These are phyloP conservation scores for Galeruca laticollis DNA, from an alignment of 2,888 invertebrate species.

Conservation along the genomic window DNA sequence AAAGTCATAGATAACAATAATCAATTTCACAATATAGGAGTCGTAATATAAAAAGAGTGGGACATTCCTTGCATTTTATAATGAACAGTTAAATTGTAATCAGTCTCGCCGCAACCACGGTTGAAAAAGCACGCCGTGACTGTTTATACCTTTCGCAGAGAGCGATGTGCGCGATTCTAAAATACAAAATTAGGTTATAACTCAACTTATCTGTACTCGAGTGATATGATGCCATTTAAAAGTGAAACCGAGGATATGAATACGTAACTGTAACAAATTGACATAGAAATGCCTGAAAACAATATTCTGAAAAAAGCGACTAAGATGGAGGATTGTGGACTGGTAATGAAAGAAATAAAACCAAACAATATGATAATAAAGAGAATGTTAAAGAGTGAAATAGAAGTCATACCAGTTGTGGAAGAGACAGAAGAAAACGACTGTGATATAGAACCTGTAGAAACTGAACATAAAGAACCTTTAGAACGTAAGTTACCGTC, in stretches of 20 bases:
- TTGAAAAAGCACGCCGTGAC: conserved; percentile 24
- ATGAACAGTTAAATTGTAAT: conserved; percentile 40
- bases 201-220: conserved; percentile 26
- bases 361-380: conserved; percentile 35
- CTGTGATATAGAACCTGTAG: conserved; percentile 51
- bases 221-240: conserved; percentile 31
- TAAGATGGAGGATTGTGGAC: conserved; percentile 44
- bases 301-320: conserved; percentile 26
- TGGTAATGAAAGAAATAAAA: conserved; percentile 45
- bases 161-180: conserved; percentile 41
- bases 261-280: conserved; percentile 18
- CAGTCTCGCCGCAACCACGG: conserved; percentile 48
- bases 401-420: conserved; percentile 41
- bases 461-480: conserved; percentile 33
- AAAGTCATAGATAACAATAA: conserved; percentile 34
- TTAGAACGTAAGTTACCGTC: conserved; percentile 42
- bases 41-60: conserved; percentile 45
- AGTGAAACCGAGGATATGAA: conserved; percentile 26
- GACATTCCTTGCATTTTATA: conserved; percentile 47
- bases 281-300: conserved; percentile 18
- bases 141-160: conserved; percentile 22
- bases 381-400: conserved; percentile 33
- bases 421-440: conserved; percentile 43
- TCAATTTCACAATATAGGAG: conserved; percentile 22
- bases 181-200: conserved; percentile 35